Conservation (phyloP, 2,888 invertebrate genomes). For the Syrista parreyssii region DNA sequence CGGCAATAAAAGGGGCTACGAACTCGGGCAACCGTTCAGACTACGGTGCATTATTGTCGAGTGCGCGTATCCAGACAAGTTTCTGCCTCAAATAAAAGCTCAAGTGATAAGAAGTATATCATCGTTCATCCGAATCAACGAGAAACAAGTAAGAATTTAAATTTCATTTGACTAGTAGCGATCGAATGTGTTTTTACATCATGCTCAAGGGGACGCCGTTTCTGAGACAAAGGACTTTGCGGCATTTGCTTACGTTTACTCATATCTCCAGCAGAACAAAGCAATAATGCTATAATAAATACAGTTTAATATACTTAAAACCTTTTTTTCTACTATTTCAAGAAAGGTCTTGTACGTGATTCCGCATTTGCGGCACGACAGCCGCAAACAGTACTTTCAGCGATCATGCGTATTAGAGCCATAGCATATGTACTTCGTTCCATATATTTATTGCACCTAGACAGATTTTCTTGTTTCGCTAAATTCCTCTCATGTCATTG, state of each 20-base stretch:
- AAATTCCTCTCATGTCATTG: neutral
- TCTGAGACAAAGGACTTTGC: neutral
- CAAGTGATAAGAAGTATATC: neutral
- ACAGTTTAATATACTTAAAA: neutral
- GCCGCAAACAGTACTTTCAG: neutral
- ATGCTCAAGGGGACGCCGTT: neutral
- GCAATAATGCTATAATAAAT: neutral
- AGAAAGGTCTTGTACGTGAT: neutral
- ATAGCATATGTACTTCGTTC: neutral
- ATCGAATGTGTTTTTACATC: neutral
- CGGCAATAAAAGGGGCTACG: slow-evolving; percentile 51
- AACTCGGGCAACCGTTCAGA: slow-evolving; percentile 40
- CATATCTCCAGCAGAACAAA: neutral
- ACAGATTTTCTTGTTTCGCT: neutral
- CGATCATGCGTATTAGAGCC: neutral
- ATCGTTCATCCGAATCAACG: neutral
- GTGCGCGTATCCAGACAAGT: slow-evolving; percentile 2
- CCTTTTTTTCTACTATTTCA: neutral
- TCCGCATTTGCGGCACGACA: neutral
- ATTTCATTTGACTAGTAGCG: neutral
- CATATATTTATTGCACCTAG: neutral
- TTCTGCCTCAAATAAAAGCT: neutral
- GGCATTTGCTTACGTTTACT: neutral
- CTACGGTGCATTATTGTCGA: slow-evolving; percentile 32
- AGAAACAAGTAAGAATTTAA: neutral